Percentiles rank a stretch among this genome's conserved stretches.
phyloP scores from a whole-genome alignment of 2,113 vertebrate species.

The Sylvietta virens region DNA sequence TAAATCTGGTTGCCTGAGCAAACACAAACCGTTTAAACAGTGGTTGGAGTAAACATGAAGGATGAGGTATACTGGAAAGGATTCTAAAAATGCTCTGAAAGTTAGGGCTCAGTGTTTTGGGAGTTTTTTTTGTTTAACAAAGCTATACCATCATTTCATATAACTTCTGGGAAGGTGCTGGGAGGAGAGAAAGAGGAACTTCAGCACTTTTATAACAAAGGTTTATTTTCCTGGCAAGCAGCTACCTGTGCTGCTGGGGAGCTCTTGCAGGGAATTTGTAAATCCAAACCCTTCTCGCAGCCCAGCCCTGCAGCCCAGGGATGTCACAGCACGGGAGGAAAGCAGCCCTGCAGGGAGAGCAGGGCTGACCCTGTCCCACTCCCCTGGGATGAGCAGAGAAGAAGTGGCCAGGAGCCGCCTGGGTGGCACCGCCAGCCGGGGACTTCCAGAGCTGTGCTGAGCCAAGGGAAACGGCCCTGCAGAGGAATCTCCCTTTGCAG shows the following conservation, averaged over 20 bases:
- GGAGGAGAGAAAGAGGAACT: neutral
- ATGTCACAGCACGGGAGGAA: neutral
- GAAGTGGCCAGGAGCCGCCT: neutral
- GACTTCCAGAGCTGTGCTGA: neutral
- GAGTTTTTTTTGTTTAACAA: neutral
- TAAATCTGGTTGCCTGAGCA: neutral
- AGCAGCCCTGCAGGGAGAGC: rapidly evolving
- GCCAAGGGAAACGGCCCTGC: neutral
- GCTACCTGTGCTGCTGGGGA: neutral
- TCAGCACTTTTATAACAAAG: neutral
- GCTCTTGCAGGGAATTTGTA: neutral
- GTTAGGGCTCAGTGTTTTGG: neutral
- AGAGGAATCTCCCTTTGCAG: neutral
- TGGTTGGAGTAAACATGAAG: neutral
- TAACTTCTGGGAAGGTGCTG: neutral
- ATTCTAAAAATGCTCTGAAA: neutral
- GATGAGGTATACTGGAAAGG: neutral
- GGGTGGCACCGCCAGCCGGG: rapidly evolving
- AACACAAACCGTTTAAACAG: conserved; percentile 4
- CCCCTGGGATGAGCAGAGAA: neutral
- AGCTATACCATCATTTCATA: neutral
- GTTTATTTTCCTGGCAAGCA: rapidly evolving
- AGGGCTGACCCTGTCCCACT: rapidly evolving
- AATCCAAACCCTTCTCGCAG: neutral
- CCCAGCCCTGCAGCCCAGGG: neutral